These are phyloP conservation scores for Chaetodon trifasciatus DNA, from an alignment of 2,797 vertebrate species.

Conservation along the genomic window DNA sequence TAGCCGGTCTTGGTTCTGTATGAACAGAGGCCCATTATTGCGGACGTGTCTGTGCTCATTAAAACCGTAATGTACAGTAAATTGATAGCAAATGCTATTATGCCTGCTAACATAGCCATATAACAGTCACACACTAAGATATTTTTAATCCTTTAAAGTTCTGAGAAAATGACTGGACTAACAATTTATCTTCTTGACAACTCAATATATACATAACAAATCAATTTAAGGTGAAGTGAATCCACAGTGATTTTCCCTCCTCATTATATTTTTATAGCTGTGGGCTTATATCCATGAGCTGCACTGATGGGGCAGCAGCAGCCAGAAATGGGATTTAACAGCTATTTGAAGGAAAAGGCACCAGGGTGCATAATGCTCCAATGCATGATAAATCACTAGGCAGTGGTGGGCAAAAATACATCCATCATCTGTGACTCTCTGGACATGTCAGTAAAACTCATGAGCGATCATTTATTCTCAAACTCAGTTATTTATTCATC, in stretches of 20 bases:
- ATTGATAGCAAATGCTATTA: background rate
- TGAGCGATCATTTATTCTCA: background rate
- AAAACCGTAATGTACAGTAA: background rate
- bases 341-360: conserved; percentile 25
- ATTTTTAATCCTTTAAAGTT: background rate
- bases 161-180: background rate
- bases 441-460: conserved; percentile 13
- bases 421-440: conserved; percentile 20
- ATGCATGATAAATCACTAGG: conserved; percentile 11
- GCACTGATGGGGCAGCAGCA: background rate
- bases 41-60: background rate
- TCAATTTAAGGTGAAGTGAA: background rate
- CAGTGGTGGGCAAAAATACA: background rate
- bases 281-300: background rate
- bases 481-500: background rate
- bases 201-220: background rate
- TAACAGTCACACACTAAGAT: background rate
- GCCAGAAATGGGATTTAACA: conserved; percentile 18
- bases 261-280: conserved; percentile 22
- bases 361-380: conserved; percentile 15
- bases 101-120: background rate
- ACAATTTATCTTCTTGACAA: conserved; percentile 4
- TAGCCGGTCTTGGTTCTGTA: no score
- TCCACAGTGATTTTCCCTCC: background rate
- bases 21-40: no score